Percentiles rank a stretch among this genome's conserved stretches.
phyloP scores from a whole-genome alignment of 2,888 invertebrate genomes.

The Iselma pallidipennis region DNA sequence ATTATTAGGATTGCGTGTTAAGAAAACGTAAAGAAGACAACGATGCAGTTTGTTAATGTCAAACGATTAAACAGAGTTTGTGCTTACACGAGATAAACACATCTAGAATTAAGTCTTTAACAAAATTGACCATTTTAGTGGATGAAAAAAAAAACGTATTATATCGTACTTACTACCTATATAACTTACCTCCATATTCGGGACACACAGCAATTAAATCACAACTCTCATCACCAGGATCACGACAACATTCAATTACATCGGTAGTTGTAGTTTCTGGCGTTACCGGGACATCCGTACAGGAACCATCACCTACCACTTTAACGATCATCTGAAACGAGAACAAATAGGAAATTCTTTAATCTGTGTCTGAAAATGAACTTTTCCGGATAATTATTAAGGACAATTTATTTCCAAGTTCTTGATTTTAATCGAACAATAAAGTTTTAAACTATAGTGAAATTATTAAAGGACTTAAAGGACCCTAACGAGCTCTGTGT shows the following conservation, averaged over 20 bases:
- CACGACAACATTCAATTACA: slow-evolving; percentile 68
- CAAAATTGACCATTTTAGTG: too few species aligned
- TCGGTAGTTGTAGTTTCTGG: slow-evolving; percentile 67
- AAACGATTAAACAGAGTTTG: background rate
- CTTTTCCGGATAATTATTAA: background rate
- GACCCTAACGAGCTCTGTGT: slow-evolving; percentile 11
- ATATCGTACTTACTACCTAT: too few species aligned
- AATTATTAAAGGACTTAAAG: background rate
- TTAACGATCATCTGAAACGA: slow-evolving; percentile 65
- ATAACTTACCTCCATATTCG: slow-evolving; percentile 60
- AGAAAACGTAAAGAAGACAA: background rate
- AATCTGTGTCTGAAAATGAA: background rate
- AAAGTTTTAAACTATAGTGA: background rate
- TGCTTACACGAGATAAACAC: background rate
- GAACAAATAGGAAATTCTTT: background rate
- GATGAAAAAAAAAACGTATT: too few species aligned
- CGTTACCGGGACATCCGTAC: slow-evolving; percentile 66
- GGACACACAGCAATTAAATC: slow-evolving; percentile 64
- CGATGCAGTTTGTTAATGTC: background rate
- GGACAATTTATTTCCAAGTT: background rate
- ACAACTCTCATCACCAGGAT: slow-evolving; percentile 68
- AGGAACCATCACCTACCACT: slow-evolving; percentile 63
- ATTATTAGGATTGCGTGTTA: background rate
- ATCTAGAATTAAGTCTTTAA: too few species aligned
- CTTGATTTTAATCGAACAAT: background rate